Evolutionary conservation across 2,888 invertebrate genomes (phyloP), one percentile per base, ranked within the genome.

Genomic region (Clivina fossor): DNA sequence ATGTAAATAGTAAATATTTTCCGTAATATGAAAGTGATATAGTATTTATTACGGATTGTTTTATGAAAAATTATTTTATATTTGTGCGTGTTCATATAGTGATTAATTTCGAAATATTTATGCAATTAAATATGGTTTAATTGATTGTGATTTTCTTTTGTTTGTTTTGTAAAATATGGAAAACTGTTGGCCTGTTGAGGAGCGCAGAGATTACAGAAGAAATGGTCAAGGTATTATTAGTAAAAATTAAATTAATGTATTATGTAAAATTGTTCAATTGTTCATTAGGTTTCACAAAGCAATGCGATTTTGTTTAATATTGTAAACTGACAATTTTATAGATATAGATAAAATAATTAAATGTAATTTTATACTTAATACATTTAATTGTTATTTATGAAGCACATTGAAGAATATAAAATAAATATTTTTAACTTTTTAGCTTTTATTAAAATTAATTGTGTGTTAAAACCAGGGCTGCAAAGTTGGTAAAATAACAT

Each of bases 161-260:
- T n/a, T 53, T 44, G 26, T 49, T 30, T 46, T 13, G 16, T 9
- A 28, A 68, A 71, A 66, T 66, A 72, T 72, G 72, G 72, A 72
- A 69, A 71, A 63, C 57, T 56, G 69, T 67, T 73, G 73, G 73
- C 70, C 66, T 60, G 72, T 73, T 71, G 71, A 73, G 59, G 70
- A 70, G 59, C 65, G 69, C 57, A 65, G 71, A 56, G 71, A 71
- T 60, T 56, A 57, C 35, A 58, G 62, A 63, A 64, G 69, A 63
- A 66, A 48, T 46, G 57, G 41, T 33, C 63, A 63, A 61, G 63
- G 63, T 63, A 63, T 37, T n/a, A 13, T 24, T 5, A 3, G 9
- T 1, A 37, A 37, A 3, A 30, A 2, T 11, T 3, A 35, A 35
- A 3, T n/a, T 13, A 35, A 13, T 35, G 2, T 3, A 3, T 11